Base-by-base conservation (phyloP, 2,797 vertebrate genomes). In the Poeciliopsis gracilis region DNA sequence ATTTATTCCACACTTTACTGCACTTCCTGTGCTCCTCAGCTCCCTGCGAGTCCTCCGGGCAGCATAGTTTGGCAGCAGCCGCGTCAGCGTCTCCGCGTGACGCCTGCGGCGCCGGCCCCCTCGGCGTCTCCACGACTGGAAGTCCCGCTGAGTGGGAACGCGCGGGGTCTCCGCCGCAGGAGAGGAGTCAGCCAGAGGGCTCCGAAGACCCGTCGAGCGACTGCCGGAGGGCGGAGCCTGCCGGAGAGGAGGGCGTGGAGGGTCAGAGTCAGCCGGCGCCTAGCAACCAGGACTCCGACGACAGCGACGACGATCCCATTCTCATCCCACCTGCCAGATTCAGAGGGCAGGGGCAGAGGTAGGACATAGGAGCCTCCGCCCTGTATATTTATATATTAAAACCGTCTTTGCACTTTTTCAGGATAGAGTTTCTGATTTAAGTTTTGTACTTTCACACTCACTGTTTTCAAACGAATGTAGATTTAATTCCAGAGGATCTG, bases 401-500 rank as follows among this genome's bases (percentile, higher is more conserved):
- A 46, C 4, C 6, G 30, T 11, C 11, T 51, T 2, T 46, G 76
- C 67, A 72, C 23, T 69, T 73, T 51, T 78, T 43, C 85, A 81
- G 30, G 63, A 41, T 41, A 30, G 80, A 74, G 49, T 15, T 82
- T 82, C 73, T 75, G 28, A 77, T 84, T 51, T 55, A 45, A 75
- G 72, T n/a, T 53, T 94, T 90, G 72, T 86, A 70, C 93, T 93
- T 95, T 95, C 93, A 77, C 75, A 78, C 77, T 90, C 90, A 91
- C 87, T 91, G 86, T 92, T 87, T 88, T 53, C 85, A 87, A 83
- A 86, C 86, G 86, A 88, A 88, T 92, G 87, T 97, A 98, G 97
- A 97, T 97, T 97, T 97, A 97, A 96, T 98, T 96, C 97, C 97
- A 97, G 97, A 97, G 97, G 97, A 96, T 97, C 98, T 92, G 96